Conservation (phyloP, 2,797 vertebrate genomes). For the Poeciliopsis presidionis region DNA sequence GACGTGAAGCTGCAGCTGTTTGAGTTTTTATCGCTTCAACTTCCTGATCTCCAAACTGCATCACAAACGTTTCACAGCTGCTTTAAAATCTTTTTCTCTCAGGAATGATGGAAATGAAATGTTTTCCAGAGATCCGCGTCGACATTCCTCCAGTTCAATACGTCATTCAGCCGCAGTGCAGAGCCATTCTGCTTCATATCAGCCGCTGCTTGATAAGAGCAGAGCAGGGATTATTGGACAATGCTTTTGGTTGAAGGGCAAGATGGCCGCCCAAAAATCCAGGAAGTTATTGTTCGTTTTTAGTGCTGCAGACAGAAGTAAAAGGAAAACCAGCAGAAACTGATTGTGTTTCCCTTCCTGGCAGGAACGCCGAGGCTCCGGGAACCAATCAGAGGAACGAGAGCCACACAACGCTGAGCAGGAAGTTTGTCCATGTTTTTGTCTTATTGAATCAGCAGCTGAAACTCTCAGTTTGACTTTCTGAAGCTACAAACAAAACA, state of each 20-base stretch:
- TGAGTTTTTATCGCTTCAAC: neutral
- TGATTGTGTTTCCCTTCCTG: slow-evolving; percentile 60
- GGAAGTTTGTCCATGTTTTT: neutral
- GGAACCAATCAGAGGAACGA: slow-evolving; percentile 2
- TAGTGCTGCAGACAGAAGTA: slow-evolving; percentile 13
- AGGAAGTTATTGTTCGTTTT: slow-evolving; percentile 49
- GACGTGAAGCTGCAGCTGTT: slow-evolving; percentile 9
- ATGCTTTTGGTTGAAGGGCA: slow-evolving; percentile 52
- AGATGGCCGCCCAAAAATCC: slow-evolving; percentile 5
- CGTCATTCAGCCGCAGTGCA: slow-evolving; percentile 10
- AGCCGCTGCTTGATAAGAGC: slow-evolving; percentile 62
- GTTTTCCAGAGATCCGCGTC: neutral
- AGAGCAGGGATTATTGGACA: slow-evolving; percentile 25
- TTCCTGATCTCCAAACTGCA: neutral
- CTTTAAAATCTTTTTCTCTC: neutral
- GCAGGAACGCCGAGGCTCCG: slow-evolving; percentile 21
- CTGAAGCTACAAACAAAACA: no score
- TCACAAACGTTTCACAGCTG: neutral
- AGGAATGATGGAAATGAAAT: slow-evolving; percentile 7
- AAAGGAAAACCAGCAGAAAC: slow-evolving; percentile 19
- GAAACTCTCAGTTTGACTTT: neutral
- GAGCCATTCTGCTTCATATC: slow-evolving; percentile 35
- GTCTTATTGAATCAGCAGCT: neutral
- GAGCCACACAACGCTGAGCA: slow-evolving; percentile 3
- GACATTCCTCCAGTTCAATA: slow-evolving; percentile 18